phyloP scores from a whole-genome alignment of 2,888 invertebrate genomes.

The Drosophila hawaiiensis region DNA sequence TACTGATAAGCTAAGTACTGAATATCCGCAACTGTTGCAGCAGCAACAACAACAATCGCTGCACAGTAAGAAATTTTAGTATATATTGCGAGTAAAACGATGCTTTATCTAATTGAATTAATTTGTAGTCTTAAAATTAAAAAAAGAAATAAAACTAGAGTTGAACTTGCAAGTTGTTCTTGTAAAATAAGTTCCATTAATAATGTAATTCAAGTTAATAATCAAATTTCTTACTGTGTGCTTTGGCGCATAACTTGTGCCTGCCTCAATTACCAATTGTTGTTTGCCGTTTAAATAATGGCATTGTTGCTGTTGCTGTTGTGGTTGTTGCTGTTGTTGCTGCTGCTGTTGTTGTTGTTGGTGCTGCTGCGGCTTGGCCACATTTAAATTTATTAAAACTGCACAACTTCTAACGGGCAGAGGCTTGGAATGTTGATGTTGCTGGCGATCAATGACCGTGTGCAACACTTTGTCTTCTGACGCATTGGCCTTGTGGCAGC shows the following conservation, averaged over 20 bases:
- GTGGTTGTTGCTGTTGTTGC: neutral
- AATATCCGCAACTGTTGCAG: slow-evolving; percentile 37
- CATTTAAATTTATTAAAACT: slow-evolving; percentile 81
- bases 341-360: slow-evolving; percentile 6
- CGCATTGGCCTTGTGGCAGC: slow-evolving; percentile 12
- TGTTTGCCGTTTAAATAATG: slow-evolving; percentile 75
- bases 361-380: slow-evolving; percentile 42
- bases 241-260: slow-evolving; percentile 52
- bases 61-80: neutral
- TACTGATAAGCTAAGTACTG: slow-evolving; percentile 49
- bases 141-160: neutral
- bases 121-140: neutral
- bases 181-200: neutral
- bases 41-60: slow-evolving; percentile 24
- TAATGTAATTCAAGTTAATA: neutral
- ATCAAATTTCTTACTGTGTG: slow-evolving; percentile 6
- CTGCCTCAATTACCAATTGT: slow-evolving; percentile 78
- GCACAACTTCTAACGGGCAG: slow-evolving; percentile 70
- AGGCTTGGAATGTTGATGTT: slow-evolving; percentile 59
- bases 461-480: slow-evolving; percentile 46
- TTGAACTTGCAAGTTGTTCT: neutral
- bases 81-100: neutral
- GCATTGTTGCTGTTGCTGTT: slow-evolving; percentile 53
- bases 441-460: slow-evolving; percentile 63
- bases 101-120: neutral